Base-by-base conservation (phyloP, 2,113 vertebrate genomes). In the Cygnus atratus region DNA sequence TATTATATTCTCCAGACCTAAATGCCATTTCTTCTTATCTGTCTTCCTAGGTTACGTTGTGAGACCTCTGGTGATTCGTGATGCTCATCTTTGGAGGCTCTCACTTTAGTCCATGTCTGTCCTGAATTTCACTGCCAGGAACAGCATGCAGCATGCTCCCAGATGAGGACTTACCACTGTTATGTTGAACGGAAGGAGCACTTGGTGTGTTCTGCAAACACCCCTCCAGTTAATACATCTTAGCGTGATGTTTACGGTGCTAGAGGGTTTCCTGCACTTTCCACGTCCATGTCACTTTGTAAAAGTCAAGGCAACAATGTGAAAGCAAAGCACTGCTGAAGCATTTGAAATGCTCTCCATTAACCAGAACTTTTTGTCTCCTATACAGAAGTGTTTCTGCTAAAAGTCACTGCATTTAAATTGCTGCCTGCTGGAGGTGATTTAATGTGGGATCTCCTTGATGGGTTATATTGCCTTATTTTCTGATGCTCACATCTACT, bases 71-170 rank as follows among this genome's bases (percentile, higher is more conserved):
- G 54, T 81, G 58, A 77, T n/a, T 39, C 52, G 26, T 6, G 2
- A 3, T 31, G 58, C 33, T 61, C 44, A 43, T 31, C 5, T 76
- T 72, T 44, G 57, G 52, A 41, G 65, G 18, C 43, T 74, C 70
- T 63, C 68, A 59, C 48, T 59, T 71, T 15, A 87, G 88, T 48
- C 48, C 52, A 4, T 1, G 5, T 48, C 33, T 39, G 65, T 78
- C 44, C 65, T 35, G 8, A 81, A 58, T 33, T 84, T 57, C 33
- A 26, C 35, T 33, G 33, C 15, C 80, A 50, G 41, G 35, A 63
- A 21, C 28, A 71, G 46, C 57, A 79, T 2, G 1, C 9, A 71
- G 52, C 0, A 0, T 39, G 35, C 17, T 66, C 44, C 77, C 77
- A 81, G 8, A 1, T 57, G 67, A 68, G 48, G 39, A 29, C 15